Evolutionary conservation across 1,140 invertebrate genomes (phyloP).

Genomic region (Ips nitidus): DNA sequence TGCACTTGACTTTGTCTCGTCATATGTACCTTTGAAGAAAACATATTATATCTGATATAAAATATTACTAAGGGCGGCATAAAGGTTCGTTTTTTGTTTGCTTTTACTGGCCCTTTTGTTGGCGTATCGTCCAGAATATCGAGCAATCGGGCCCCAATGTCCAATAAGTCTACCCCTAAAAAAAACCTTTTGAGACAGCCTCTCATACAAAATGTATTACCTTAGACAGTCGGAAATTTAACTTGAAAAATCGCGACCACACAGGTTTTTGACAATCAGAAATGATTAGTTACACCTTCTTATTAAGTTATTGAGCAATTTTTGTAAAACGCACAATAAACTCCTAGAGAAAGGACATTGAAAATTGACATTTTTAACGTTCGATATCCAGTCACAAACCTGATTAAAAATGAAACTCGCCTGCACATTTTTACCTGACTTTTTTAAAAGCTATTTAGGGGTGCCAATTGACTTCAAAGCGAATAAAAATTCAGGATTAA

Average conservation of each 20-base stretch:
- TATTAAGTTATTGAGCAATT: no score
- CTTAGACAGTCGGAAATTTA: not conserved
- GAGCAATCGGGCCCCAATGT: not conserved
- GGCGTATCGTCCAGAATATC: not conserved
- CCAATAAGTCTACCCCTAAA: not conserved
- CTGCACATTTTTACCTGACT: no score
- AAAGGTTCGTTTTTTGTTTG: not conserved
- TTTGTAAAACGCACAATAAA: no score
- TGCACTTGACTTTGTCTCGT: not conserved
- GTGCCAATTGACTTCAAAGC: no score
- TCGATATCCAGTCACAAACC: no score
- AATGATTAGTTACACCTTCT: not conserved
- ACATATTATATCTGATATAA: not conserved
- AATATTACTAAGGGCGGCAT: not conserved
- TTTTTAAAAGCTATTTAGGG: no score
- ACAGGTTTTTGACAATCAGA: not conserved
- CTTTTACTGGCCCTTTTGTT: not conserved
- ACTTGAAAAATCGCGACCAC: not conserved
- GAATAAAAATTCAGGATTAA: no score
- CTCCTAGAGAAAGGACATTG: no score
- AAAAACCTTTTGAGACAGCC: not conserved
- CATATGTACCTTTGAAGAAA: not conserved
- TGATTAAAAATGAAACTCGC: no score
- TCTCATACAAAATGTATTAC: no score
- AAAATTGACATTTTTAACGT: no score